Base-by-base conservation (phyloP, 2,888 invertebrate genomes). In the Caenorhabditis imperialis region DNA sequence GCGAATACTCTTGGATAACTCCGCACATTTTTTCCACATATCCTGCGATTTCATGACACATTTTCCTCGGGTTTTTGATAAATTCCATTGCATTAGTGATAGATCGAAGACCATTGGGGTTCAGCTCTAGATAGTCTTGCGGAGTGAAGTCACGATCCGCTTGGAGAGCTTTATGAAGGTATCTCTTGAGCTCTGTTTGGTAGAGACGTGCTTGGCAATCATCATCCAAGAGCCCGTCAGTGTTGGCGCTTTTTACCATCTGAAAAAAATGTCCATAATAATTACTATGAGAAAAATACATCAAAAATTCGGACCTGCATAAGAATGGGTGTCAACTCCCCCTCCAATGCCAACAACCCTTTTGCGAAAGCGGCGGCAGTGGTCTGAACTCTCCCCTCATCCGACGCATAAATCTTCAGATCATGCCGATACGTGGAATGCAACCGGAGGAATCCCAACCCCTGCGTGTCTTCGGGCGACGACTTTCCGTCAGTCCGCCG, bases 301-400 rank as follows among this genome's bases (percentile, higher is more conserved):
- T n/a, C n/a, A n/a, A n/a, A n/a, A 33, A 20, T 12, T n/a, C 51
- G 98, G 98, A 91, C 99, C 90, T 99, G 99, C 53, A 98, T 98
- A 48, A 99, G 90, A 88, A 99, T 99, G 0, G 99, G 99, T 0
- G 99, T 97, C 38, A 99, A 91, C 89, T 99, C 98, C 0, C 99
- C 99, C 89, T 99, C 99, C 54, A 99, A 89, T 0, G 99, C 99
- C 8, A 99, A 90, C 30, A 99, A 90, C 0, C 99, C 99, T 88
- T 98, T 99, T 2, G 99, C 96, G 90, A 99, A 99, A 1, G 99
- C 99, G 0, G 99, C 99, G 0, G 99, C 99, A 0, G 99, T 99
- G 97, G 99, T 99, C 90, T 99, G 99, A 2, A 99, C 99, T 63
- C 99, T 91, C 2, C 99, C 99, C 89, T 99, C 99, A 89, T 99